A percentile compares a stretch with the other conserved stretches of the same genome.
Conservation (phyloP, 1,140 invertebrate genomes). For the Ooceraea biroi region DNA sequence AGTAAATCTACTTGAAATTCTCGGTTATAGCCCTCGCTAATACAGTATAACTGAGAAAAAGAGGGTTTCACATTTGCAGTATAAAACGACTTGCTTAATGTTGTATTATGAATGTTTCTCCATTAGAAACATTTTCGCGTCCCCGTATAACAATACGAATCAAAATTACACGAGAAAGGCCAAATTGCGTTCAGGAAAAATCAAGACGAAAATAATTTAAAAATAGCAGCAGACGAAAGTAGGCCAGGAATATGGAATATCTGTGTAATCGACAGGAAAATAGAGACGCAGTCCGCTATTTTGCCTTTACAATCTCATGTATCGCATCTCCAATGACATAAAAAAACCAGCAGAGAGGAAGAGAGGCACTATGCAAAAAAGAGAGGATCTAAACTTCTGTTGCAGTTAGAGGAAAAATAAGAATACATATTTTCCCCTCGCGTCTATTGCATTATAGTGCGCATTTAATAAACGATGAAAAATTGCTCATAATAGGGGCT, state of each 20-base stretch:
- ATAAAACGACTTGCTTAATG: constrained; percentile 57
- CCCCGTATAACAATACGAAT: not conserved
- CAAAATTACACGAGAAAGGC: not conserved
- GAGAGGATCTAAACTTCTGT: constrained; percentile 9
- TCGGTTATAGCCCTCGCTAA: constrained; percentile 53
- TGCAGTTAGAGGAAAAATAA: not conserved
- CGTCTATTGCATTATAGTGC: not conserved
- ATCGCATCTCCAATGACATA: not conserved
- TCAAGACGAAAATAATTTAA: no score
- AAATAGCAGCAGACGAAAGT: no score
- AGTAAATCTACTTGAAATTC: constrained; percentile 75
- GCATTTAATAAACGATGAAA: constrained; percentile 33
- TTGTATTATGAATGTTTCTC: constrained; percentile 63
- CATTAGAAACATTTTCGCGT: constrained; percentile 35
- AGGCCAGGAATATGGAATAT: no score
- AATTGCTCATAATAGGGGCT: constrained; percentile 36
- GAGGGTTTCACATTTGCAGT: constrained; percentile 38
- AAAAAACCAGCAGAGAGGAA: not conserved
- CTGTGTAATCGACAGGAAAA: no score
- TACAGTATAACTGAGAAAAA: constrained; percentile 35
- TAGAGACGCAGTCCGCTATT: not conserved
- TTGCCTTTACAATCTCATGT: not conserved
- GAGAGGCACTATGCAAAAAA: not conserved
- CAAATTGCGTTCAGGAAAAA: no score
- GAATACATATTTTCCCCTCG: not conserved